These are phyloP conservation scores for Talpa occidentalis DNA, from an alignment of 2,113 vertebrate species.

Conservation along the genomic window DNA sequence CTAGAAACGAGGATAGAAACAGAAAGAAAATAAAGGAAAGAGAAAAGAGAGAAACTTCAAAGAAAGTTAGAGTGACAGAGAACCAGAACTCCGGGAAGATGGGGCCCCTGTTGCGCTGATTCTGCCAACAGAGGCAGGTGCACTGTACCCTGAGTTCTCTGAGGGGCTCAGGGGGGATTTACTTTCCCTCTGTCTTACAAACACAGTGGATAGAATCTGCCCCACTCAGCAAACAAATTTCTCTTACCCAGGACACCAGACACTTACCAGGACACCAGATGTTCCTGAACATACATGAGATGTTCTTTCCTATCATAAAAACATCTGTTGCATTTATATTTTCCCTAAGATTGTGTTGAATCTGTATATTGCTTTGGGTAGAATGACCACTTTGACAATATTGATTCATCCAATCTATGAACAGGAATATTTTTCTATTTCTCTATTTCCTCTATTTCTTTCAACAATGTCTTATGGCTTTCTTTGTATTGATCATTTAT, in stretches of 20 bases:
- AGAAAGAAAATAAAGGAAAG: slow-evolving; percentile 6
- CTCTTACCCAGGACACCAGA: slow-evolving; percentile 85
- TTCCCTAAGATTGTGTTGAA: no score
- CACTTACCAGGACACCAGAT: slow-evolving; percentile 84
- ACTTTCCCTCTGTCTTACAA: slow-evolving; percentile 62
- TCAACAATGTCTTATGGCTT: no score
- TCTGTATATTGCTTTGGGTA: no score
- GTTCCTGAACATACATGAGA: slow-evolving; percentile 49
- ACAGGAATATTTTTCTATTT: no score
- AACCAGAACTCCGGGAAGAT: slow-evolving; percentile 76
- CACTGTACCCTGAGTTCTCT: slow-evolving; percentile 55
- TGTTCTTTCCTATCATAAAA: slow-evolving; percentile 66
- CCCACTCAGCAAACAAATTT: slow-evolving; percentile 72
- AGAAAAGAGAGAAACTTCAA: slow-evolving; percentile 16
- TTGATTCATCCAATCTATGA: no score
- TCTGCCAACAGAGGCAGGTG: slow-evolving; percentile 77
- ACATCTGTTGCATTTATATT: neutral
- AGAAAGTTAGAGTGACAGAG: slow-evolving; percentile 60
- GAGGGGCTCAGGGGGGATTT: slow-evolving; percentile 67
- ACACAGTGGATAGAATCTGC: slow-evolving; percentile 65
- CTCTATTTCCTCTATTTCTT: no score
- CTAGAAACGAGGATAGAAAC: neutral
- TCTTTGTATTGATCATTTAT: no score
- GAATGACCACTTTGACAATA: no score
- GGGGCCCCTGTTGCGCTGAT: slow-evolving; percentile 81